Evolutionary conservation across 2,113 vertebrate species (phyloP).

Genomic region (Anarrhichthys ocellatus): DNA sequence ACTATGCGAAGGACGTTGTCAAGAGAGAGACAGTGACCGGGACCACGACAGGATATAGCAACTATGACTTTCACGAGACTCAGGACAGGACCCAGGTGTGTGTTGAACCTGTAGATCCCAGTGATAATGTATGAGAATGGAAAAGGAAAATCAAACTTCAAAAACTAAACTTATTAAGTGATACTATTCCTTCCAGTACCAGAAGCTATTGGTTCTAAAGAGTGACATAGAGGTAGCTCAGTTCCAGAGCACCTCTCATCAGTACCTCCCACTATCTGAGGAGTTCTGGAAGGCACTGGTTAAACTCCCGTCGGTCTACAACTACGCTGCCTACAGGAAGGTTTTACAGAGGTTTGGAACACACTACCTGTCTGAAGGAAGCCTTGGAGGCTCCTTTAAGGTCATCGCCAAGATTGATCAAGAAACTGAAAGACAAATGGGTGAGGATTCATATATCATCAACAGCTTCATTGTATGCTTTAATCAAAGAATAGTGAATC

Average conservation of each 20-base stretch:
- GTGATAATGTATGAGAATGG: not conserved
- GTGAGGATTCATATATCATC: constrained; percentile 67
- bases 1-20: constrained; percentile 81
- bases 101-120: not conserved
- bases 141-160: not conserved
- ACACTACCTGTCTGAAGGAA: constrained; percentile 89
- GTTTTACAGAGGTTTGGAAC: constrained; percentile 89
- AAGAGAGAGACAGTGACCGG: constrained; percentile 25
- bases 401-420: constrained; percentile 80
- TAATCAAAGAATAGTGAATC: not conserved
- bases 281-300: constrained; percentile 88
- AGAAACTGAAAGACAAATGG: constrained; percentile 61
- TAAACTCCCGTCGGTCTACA: constrained; percentile 85
- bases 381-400: constrained; percentile 88
- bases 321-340: constrained; percentile 84
- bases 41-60: constrained; percentile 56
- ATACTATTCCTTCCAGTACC: constrained; percentile 71
- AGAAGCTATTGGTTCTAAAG: constrained; percentile 84
- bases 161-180: not conserved
- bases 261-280: constrained; percentile 86
- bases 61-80: constrained; percentile 56
- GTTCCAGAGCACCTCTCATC: constrained; percentile 87
- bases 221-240: constrained; percentile 89
- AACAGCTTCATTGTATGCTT: not conserved
- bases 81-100: constrained; percentile 43